Evolutionary conservation across 2,888 invertebrate genomes (phyloP).

Genomic region (Amiota communis): DNA sequence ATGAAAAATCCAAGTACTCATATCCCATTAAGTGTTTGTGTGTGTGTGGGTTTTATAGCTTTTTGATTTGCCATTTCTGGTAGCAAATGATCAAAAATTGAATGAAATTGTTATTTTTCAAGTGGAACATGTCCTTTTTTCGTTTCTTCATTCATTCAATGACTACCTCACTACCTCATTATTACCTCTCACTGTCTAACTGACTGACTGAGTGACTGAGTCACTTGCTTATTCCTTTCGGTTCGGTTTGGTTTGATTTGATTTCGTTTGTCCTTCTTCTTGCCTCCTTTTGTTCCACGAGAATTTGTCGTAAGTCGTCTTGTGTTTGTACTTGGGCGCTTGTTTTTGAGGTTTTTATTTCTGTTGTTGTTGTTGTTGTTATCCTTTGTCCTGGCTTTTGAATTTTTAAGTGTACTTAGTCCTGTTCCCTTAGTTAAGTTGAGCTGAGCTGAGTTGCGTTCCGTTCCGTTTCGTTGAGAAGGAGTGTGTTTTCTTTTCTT

Average conservation of each 20-base stretch:
- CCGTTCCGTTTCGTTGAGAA: too few relatives aligned
- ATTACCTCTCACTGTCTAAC: background rate
- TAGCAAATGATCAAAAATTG: conserved; percentile 69
- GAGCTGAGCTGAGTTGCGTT: too few relatives aligned
- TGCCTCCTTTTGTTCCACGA: background rate
- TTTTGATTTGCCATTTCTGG: conserved; percentile 69
- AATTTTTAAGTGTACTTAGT: conserved; percentile 20
- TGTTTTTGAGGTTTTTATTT: background rate
- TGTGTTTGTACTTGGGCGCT: background rate
- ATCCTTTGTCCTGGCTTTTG: background rate
- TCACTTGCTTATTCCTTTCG: background rate
- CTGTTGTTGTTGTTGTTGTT: background rate
- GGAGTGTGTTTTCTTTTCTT: background rate
- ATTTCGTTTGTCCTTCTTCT: background rate
- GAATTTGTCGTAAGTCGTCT: too few relatives aligned
- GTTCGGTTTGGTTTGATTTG: background rate
- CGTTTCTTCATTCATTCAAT: background rate
- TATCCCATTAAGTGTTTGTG: conserved; percentile 15
- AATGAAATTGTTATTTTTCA: conserved; percentile 67
- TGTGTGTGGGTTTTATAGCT: conserved; percentile 58
- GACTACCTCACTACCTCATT: background rate
- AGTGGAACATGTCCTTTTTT: conserved; percentile 65
- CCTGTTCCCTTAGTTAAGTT: too few relatives aligned
- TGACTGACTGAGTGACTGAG: background rate
- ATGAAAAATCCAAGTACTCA: too few relatives aligned